Percentiles rank a stretch among this genome's conserved stretches.
These are phyloP conservation scores for Oxystoma pomonae DNA, from an alignment of 2,888 invertebrate genomes.

Conservation along the genomic window DNA sequence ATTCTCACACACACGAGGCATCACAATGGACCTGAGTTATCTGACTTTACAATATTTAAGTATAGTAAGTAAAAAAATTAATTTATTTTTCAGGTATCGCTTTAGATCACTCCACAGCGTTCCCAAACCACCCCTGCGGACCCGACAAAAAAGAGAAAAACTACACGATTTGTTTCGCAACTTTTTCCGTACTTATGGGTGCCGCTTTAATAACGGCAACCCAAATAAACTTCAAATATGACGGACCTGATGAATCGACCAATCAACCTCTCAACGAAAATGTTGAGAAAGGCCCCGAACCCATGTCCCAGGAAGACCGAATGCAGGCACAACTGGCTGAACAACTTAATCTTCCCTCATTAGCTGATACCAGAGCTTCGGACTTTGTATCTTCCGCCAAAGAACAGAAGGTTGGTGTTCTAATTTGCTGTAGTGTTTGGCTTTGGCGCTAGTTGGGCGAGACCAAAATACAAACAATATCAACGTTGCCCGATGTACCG, in stretches of 20 bases:
- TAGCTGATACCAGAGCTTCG: conserved; percentile 62
- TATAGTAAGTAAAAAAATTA: too few relatives aligned
- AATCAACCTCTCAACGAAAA: neutral
- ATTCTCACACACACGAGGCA: too few relatives aligned
- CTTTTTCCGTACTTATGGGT: conserved; percentile 95
- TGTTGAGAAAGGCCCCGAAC: conserved; percentile 10
- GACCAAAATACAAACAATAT: too few relatives aligned
- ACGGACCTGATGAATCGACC: conserved; percentile 39
- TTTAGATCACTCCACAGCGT: conserved; percentile 93
- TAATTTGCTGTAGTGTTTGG: too few relatives aligned
- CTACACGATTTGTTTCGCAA: conserved; percentile 97
- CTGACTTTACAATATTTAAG: neutral
- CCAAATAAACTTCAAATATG: conserved; percentile 74
- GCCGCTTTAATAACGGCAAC: conserved; percentile 90
- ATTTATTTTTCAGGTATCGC: conserved; percentile 57
- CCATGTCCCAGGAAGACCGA: conserved; percentile 64
- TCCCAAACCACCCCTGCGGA: conserved; percentile 88
- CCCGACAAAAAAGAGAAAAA: conserved; percentile 92
- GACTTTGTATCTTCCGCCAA: conserved; percentile 46
- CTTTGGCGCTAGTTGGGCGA: too few relatives aligned
- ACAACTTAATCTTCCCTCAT: conserved; percentile 75
- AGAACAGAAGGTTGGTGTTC: conserved; percentile 52
- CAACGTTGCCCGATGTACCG: too few relatives aligned
- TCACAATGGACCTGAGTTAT: too few relatives aligned
- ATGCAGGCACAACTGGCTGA: conserved; percentile 81